Conservation (phyloP, 2,113 vertebrate genomes). For the Ptilonorhynchus violaceus region DNA sequence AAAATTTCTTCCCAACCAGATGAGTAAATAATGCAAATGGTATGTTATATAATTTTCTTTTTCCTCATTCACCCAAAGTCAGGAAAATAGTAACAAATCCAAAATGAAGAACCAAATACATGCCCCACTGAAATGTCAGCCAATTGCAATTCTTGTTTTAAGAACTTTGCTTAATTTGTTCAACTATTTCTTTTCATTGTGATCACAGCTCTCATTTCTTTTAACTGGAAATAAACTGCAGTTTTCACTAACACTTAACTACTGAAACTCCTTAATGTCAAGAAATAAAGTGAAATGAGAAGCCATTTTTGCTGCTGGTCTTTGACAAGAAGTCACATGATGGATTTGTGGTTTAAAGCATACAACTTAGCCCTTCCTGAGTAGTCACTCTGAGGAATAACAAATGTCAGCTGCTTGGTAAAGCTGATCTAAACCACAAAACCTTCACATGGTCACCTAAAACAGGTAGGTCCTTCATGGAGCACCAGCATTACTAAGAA, state of each 20-base stretch:
- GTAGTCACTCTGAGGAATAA: not conserved
- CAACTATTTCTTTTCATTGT: not conserved
- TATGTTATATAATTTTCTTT: not conserved
- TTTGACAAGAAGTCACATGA: not conserved
- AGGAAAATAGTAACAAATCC: not conserved
- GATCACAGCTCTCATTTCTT: not conserved
- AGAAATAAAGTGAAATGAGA: not conserved
- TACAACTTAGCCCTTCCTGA: not conserved
- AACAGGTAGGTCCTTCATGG: not conserved
- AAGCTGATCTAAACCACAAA: not conserved
- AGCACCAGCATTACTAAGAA: not conserved
- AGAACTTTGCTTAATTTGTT: not conserved
- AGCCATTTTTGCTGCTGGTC: not conserved
- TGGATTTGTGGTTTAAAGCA: not conserved
- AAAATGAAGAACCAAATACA: not conserved
- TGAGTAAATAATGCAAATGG: not conserved
- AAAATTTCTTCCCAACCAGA: not conserved
- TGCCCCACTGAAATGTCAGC: not conserved
- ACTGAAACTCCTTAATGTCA: not conserved
- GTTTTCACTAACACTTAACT: conserved; percentile 3
- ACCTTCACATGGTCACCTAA: not conserved
- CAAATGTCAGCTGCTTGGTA: not conserved
- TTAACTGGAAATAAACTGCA: not conserved
- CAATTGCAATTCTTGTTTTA: not conserved
- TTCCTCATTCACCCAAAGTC: not conserved